A percentile compares a stretch with the other conserved stretches of the same genome.
phyloP scores from a whole-genome alignment of 2,888 invertebrate species.

The Physocephala rufipes region DNA sequence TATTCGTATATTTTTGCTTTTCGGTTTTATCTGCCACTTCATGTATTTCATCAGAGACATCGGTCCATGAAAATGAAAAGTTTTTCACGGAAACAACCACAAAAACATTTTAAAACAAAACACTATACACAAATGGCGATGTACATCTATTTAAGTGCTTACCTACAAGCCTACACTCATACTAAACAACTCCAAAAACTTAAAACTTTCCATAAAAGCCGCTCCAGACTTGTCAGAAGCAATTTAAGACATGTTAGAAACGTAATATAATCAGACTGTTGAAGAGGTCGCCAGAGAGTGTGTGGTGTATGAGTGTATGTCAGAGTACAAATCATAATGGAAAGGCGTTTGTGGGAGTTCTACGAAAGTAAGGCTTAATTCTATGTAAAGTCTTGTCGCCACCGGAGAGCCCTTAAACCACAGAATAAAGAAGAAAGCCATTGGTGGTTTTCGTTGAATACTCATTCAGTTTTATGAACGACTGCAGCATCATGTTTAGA shows the following conservation, averaged over 20 bases:
- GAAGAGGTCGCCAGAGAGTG: constrained; percentile 24
- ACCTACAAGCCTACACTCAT: not conserved
- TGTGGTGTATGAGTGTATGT: too few species aligned
- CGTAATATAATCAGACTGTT: constrained; percentile 25
- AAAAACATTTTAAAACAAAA: not conserved
- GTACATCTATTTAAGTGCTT: not conserved
- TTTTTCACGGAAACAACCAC: constrained; percentile 14
- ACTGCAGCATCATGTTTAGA: not conserved
- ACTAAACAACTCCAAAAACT: too few species aligned
- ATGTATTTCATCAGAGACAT: constrained; percentile 14
- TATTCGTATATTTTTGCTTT: too few species aligned
- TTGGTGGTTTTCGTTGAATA: constrained; percentile 29
- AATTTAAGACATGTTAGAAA: constrained; percentile 39
- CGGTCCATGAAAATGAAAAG: constrained; percentile 18
- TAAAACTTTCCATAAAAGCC: too few species aligned
- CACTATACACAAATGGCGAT: not conserved
- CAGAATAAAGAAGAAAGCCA: too few species aligned
- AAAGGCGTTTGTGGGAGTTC: constrained; percentile 7
- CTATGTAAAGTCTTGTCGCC: constrained; percentile 17
- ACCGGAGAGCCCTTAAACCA: too few species aligned
- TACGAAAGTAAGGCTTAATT: not conserved
- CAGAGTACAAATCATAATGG: constrained; percentile 26
- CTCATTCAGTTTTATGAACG: constrained; percentile 24
- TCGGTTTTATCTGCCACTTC: constrained; percentile 1
- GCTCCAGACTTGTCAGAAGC: constrained; percentile 37